These are phyloP conservation scores for Montipora foliosa DNA, from an alignment of 64 coral and sea anemone species.

Conservation along the genomic window DNA sequence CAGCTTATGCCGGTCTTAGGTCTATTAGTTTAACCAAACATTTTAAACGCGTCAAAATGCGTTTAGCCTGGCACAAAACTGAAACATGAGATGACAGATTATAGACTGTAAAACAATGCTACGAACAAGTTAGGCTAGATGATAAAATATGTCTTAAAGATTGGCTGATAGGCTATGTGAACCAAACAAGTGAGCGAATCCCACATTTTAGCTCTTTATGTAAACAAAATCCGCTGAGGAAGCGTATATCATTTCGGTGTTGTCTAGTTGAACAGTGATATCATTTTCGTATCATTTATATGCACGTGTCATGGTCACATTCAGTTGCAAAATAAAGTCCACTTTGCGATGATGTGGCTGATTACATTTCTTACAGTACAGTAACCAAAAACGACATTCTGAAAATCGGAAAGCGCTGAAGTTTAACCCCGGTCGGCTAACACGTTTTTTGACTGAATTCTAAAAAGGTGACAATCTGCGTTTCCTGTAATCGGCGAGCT, in stretches of 20 bases:
- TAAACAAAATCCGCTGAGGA: constrained; percentile 25
- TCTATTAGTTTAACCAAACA: constrained; percentile 23
- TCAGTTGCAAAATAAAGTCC: neutral
- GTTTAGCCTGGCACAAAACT: constrained; percentile 22
- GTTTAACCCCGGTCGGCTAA: neutral
- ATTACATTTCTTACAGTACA: constrained; percentile 23
- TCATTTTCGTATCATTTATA: constrained; percentile 20
- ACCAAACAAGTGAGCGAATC: constrained; percentile 41
- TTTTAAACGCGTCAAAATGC: constrained; percentile 34
- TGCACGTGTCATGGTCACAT: constrained; percentile 22
- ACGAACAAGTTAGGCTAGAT: constrained; percentile 14
- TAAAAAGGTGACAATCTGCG: constrained; percentile 52
- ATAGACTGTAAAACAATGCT: constrained; percentile 20
- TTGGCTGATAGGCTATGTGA: constrained; percentile 43
- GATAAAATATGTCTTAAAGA: constrained; percentile 42
- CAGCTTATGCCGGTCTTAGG: neutral
- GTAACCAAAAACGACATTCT: constrained; percentile 23
- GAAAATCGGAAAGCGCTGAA: constrained; percentile 12
- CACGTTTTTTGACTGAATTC: constrained; percentile 23
- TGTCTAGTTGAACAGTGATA: neutral
- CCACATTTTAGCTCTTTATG: constrained; percentile 25
- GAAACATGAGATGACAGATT: constrained; percentile 48
- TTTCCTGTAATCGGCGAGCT: constrained; percentile 29
- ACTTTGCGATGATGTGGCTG: constrained; percentile 23
- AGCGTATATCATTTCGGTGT: constrained; percentile 41